phyloP scores from a whole-genome alignment of 2,113 vertebrate genomes.

The Stegastes partitus region DNA sequence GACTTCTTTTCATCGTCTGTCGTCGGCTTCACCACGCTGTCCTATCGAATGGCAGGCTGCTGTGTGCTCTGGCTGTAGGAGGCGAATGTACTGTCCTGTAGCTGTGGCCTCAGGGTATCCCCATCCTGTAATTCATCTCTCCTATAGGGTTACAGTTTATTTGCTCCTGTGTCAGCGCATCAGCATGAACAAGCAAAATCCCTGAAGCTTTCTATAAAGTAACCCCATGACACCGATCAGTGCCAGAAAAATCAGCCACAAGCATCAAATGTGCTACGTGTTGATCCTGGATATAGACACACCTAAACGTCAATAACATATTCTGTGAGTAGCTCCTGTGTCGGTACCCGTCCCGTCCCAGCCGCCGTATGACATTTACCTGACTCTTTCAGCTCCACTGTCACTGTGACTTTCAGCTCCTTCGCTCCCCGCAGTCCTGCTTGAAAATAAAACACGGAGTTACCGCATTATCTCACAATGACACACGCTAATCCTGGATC shows the following conservation, averaged over 20 bases:
- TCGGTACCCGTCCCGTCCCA: constrained; percentile 5
- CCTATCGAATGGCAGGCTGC: constrained; percentile 42
- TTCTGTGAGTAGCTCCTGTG: background rate
- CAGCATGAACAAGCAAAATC: constrained; percentile 4
- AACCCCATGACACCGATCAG: background rate
- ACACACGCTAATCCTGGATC: constrained; percentile 12
- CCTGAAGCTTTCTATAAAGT: background rate
- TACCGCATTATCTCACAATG: constrained; percentile 10
- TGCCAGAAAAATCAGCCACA: background rate
- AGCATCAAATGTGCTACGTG: background rate
- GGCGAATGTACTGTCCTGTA: background rate
- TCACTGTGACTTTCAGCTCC: background rate
- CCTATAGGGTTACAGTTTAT: background rate
- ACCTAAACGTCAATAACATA: constrained; percentile 4
- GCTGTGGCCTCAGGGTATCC: background rate
- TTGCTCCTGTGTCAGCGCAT: background rate
- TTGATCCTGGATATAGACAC: background rate
- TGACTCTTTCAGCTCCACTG: constrained; percentile 33
- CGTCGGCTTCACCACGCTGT: constrained; percentile 23
- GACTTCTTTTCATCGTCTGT: constrained; percentile 47
- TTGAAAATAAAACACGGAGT: constrained; percentile 2
- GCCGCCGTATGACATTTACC: constrained; percentile 29
- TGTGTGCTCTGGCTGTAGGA: constrained; percentile 4
- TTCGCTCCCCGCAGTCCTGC: background rate
- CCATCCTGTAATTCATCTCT: background rate